phyloP scores from a whole-genome alignment of 2,113 vertebrate genomes.

The Chionodraco myersi region DNA sequence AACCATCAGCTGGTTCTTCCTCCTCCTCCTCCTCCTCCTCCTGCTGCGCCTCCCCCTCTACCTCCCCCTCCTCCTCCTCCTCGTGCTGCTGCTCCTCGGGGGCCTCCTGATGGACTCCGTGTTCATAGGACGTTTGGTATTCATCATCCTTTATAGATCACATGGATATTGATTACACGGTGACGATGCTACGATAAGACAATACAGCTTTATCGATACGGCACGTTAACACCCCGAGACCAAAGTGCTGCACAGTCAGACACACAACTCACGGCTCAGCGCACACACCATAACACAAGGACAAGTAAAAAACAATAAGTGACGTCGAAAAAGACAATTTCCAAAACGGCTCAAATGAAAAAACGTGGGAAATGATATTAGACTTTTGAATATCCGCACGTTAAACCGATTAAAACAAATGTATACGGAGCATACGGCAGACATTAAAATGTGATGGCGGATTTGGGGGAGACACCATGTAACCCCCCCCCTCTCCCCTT shows the following conservation, averaged over 20 bases:
- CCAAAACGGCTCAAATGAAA: not conserved
- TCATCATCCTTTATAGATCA: constrained; percentile 87
- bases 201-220: too few species aligned
- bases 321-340: not conserved
- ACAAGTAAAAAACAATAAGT: not conserved
- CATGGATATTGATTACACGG: constrained; percentile 33
- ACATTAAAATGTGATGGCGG: constrained; percentile 65
- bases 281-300: too few species aligned
- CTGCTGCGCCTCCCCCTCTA: constrained; percentile 75
- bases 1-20: constrained; percentile 54
- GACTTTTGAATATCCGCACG: not conserved
- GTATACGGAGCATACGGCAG: constrained; percentile 41
- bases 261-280: too few species aligned
- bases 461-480: constrained; percentile 68
- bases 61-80: constrained; percentile 59
- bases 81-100: constrained; percentile 57
- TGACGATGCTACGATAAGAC: not conserved
- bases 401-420: not conserved
- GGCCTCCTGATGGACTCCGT: constrained; percentile 78
- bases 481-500: constrained; percentile 19
- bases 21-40: constrained; percentile 61
- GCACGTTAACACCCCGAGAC: too few species aligned
- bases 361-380: not conserved
- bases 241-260: too few species aligned
- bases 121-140: constrained; percentile 85